Conservation (phyloP, 2,113 vertebrate genomes). For the Macheiramphus alcinus region DNA sequence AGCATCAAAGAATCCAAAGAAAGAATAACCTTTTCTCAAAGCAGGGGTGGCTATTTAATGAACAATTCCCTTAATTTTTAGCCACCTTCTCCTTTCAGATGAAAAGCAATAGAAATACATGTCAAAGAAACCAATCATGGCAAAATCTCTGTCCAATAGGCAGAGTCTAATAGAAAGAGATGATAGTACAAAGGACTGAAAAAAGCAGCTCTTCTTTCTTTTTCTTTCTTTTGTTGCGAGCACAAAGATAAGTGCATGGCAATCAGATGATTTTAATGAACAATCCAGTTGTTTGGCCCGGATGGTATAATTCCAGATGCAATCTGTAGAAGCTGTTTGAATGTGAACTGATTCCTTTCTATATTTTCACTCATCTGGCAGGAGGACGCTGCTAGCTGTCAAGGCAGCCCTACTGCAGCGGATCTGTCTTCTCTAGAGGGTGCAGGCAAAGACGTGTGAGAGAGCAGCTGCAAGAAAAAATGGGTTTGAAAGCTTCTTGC, state of each 20-base stretch:
- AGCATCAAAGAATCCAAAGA: constrained; percentile 3
- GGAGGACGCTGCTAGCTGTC: neutral
- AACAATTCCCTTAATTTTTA: constrained; percentile 72
- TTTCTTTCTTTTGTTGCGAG: constrained; percentile 31
- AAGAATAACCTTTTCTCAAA: constrained; percentile 54
- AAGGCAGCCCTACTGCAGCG: neutral
- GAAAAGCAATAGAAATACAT: constrained; percentile 50
- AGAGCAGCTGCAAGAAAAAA: neutral
- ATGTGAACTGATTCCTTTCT: neutral
- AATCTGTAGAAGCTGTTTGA: neutral
- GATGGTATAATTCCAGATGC: neutral
- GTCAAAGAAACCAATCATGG: constrained; percentile 58
- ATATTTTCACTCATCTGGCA: neutral
- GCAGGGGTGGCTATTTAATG: constrained; percentile 56
- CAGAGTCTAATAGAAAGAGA: constrained; percentile 39
- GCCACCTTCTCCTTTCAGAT: constrained; percentile 56
- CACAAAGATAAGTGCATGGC: constrained; percentile 53
- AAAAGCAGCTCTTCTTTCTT: neutral
- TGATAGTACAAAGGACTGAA: constrained; percentile 36
- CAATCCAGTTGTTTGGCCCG: constrained; percentile 33
- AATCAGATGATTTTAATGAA: constrained; percentile 52
- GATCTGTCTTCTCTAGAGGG: neutral
- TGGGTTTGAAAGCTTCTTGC: neutral
- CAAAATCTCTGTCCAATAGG: constrained; percentile 42
- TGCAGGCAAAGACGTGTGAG: neutral